Conservation (phyloP, 2,888 invertebrate species). For the Callosobruchus maculatus region DNA sequence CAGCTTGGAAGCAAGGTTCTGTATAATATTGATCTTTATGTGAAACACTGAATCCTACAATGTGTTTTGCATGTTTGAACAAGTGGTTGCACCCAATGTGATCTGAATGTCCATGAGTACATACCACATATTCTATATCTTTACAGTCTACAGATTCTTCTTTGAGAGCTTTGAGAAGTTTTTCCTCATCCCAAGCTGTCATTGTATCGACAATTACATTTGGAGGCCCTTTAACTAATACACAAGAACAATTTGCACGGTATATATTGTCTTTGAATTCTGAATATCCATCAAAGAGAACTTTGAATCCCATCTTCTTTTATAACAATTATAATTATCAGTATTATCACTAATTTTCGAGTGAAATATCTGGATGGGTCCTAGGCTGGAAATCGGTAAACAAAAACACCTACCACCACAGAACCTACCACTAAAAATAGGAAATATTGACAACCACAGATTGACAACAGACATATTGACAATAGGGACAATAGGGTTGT, state of each 20-base stretch:
- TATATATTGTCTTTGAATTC: conserved; percentile 53
- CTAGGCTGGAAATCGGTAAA: no score
- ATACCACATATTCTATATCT: conserved; percentile 72
- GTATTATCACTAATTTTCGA: no score
- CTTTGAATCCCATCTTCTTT: conserved; percentile 21
- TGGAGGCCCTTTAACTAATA: conserved; percentile 69
- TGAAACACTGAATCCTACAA: conserved; percentile 70
- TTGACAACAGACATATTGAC: no score
- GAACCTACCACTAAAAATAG: no score
- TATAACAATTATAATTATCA: no score
- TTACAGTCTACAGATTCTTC: conserved; percentile 55
- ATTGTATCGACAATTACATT: conserved; percentile 90
- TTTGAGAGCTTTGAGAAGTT: conserved; percentile 59
- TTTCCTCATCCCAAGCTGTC: conserved; percentile 87
- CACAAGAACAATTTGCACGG: conserved; percentile 81
- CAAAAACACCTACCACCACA: no score
- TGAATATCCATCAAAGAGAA: conserved; percentile 73
- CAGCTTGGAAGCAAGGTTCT: conserved; percentile 64
- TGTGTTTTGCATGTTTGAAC: conserved; percentile 72
- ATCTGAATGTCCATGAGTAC: conserved; percentile 92
- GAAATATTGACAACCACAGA: no score
- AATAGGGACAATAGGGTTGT: no score
- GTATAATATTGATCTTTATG: conserved; percentile 62
- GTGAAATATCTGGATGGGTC: no score
- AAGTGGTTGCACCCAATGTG: conserved; percentile 92